Conservation (phyloP, 1,140 invertebrate genomes). For the Calycopis cecrops region DNA sequence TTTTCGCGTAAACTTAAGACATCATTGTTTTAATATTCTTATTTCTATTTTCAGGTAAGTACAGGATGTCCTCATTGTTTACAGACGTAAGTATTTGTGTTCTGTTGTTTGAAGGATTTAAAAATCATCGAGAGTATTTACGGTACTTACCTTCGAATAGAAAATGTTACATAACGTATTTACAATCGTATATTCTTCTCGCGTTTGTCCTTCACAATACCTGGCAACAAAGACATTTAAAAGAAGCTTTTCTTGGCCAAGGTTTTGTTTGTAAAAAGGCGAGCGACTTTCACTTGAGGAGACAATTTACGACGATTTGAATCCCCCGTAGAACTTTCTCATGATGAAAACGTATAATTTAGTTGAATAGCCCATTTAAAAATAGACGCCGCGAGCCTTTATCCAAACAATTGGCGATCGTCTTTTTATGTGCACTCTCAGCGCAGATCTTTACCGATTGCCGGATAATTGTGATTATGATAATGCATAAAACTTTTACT, state of each 20-base stretch:
- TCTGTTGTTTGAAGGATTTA: too few species aligned
- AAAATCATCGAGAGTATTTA: conserved; percentile 43
- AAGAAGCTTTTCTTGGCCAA: conserved; percentile 14
- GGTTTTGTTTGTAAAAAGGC: conserved; percentile 30
- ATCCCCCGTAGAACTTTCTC: conserved; percentile 62
- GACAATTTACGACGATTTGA: conserved; percentile 54
- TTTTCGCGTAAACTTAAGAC: too few species aligned
- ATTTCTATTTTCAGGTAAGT: too few species aligned
- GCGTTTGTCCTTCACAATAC: background rate
- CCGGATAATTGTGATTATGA: conserved; percentile 54
- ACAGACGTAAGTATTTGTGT: too few species aligned
- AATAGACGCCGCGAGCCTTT: conserved; percentile 50
- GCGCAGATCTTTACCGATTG: conserved; percentile 49
- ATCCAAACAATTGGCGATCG: conserved; percentile 53
- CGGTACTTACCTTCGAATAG: conserved; percentile 53
- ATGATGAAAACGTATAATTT: conserved; percentile 65
- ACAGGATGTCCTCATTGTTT: too few species aligned
- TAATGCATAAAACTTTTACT: conserved; percentile 56
- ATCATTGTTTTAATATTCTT: too few species aligned
- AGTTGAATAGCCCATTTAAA: conserved; percentile 54
- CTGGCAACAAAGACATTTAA: conserved; percentile 5
- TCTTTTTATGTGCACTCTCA: conserved; percentile 38
- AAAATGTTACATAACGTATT: too few species aligned
- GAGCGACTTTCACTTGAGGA: conserved; percentile 54
- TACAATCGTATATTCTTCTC: background rate